A percentile compares a stretch with the other conserved stretches of the same genome.
Evolutionary conservation across 2,888 invertebrate genomes (phyloP).

Genomic region (Ceriagrion tenellum): DNA sequence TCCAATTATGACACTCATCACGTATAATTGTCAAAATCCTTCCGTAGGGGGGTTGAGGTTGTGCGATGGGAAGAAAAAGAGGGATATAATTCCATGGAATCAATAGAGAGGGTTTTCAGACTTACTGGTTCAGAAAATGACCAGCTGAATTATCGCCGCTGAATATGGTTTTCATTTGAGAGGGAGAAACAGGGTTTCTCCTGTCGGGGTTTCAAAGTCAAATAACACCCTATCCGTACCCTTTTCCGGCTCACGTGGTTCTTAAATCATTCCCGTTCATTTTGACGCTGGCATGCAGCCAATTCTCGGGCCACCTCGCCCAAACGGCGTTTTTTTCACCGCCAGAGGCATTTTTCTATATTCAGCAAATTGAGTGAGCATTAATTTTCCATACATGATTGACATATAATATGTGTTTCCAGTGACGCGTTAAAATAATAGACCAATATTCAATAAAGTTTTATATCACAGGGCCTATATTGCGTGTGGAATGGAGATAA

Average conservation of each 20-base stretch:
- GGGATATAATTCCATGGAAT: not conserved
- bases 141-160: not conserved
- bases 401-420: not conserved
- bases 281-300: not conserved
- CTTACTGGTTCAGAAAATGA: not conserved
- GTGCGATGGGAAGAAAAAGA: not conserved
- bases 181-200: not conserved
- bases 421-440: too few species aligned
- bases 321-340: not conserved
- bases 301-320: not conserved
- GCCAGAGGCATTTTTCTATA: not conserved
- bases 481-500: too few species aligned
- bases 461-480: too few species aligned
- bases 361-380: constrained; percentile 10
- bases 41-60: not conserved
- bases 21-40: too few species aligned
- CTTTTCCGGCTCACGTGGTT: not conserved
- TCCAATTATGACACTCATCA: too few species aligned
- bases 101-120: not conserved
- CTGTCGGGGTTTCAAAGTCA: not conserved
- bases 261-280: not conserved
- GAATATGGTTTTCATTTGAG: not conserved
- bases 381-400: not conserved
- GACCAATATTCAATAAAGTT: too few species aligned
- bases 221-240: not conserved